Percentiles rank a stretch among this genome's conserved stretches.
These are phyloP conservation scores for Pseudachorutes palmiensis DNA, from an alignment of 1,140 invertebrate species.

Conservation along the genomic window DNA sequence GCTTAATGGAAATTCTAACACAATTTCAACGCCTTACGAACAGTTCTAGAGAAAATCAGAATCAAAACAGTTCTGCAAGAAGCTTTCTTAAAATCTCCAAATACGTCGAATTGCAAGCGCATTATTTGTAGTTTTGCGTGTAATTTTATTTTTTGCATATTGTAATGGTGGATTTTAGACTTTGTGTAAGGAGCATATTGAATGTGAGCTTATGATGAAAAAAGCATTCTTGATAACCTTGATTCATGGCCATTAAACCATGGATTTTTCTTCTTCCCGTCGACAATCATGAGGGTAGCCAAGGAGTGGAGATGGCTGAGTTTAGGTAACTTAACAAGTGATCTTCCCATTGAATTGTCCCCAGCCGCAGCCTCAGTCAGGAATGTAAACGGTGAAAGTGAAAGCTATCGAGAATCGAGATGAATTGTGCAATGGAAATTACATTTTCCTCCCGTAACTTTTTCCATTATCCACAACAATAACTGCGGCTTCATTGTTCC, in stretches of 20 bases:
- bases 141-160: neutral
- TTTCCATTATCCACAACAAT: slow-evolving; percentile 2
- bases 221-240: slow-evolving; percentile 3
- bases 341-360: neutral
- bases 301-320: neutral
- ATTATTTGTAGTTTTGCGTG: neutral
- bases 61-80: neutral
- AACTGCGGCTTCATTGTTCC: neutral
- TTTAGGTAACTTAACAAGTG: too few species aligned
- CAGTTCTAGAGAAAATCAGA: neutral
- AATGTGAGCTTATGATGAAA: neutral
- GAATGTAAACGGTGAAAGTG: neutral
- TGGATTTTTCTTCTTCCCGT: neutral
- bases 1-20: neutral
- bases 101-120: too few species aligned
- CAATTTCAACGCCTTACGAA: neutral
- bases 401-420: neutral
- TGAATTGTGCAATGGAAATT: neutral
- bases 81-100: too few species aligned
- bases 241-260: slow-evolving; percentile 13
- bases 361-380: neutral
- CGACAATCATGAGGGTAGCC: neutral
- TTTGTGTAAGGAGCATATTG: neutral
- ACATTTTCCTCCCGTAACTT: slow-evolving; percentile 9
- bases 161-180: neutral